Evolutionary conservation across 2,888 invertebrate species (phyloP), one percentile per base, ranked within the genome.

Genomic region (Muschampia plurimacula): DNA sequence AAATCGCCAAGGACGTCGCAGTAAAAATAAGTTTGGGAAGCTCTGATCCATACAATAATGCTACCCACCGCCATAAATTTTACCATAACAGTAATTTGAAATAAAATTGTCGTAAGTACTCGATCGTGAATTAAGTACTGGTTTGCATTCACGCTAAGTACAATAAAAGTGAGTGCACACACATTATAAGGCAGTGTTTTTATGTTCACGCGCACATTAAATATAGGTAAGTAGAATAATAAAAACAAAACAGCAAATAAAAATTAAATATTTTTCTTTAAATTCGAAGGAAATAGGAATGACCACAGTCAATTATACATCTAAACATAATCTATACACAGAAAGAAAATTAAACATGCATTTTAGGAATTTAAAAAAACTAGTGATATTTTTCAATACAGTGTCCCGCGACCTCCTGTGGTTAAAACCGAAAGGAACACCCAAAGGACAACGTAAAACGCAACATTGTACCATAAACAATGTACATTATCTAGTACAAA

Each of bases 221-320:
- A 63, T 41, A 36, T 15, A 15, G 15, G 15, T 39, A 81, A 80
- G 77, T 77, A 73, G 70, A 74, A 72, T 78, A 80, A 78, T 78
- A 83, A 77, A 72, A 77, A 83, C 41, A 22, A 63, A 41, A 41
- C 41, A 63, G 63, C 79, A 83, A 82, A 80, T 77, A 74, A 78
- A 82, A 82, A 81, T 81, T 81, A 80, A 76, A 82, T 83, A 41
- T 41, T 41, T 41, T 10, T 57, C 10, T 83, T 85, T 84, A 89
- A 92, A 92, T 91, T 92, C 90, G 90, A 91, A 89, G 82, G 76
- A 83, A 81, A 85, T 89, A 92, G 92, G 92, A 92, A 92, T 91
- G 88, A 89, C 87, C 86, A 85, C 81, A 82, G 79, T 80, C 78
- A 78, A 84, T 81, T 52, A 85, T 78, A 83, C 80, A 84, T 74